Conservation (phyloP, 2,888 invertebrate species). For the Chirona hameri region DNA sequence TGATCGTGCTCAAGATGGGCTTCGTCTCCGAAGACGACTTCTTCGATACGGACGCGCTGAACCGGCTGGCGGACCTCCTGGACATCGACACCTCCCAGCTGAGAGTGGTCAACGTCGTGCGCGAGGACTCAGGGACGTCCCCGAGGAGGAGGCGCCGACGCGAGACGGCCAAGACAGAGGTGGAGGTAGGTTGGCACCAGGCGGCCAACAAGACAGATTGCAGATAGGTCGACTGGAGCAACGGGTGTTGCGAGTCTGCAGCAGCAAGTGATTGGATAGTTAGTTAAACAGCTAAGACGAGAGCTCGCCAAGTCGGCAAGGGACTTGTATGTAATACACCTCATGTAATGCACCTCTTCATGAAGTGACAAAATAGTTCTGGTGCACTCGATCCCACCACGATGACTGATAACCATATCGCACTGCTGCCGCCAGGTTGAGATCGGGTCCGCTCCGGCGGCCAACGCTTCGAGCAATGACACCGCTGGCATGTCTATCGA, state of each 20-base stretch:
- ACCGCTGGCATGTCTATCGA: background rate
- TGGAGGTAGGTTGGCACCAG: conserved; percentile 1
- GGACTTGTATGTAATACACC: too few species aligned
- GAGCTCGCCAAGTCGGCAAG: too few species aligned
- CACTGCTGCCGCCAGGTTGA: background rate
- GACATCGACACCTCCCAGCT: conserved; percentile 33
- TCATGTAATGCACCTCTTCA: too few species aligned
- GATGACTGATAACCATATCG: too few species aligned
- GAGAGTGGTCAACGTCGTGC: conserved; percentile 34
- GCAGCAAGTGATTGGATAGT: too few species aligned
- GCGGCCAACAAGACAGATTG: background rate
- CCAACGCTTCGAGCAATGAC: background rate
- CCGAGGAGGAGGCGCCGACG: background rate
- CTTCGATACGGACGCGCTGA: conserved; percentile 31
- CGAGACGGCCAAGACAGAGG: background rate
- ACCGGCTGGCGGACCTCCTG: conserved; percentile 35
- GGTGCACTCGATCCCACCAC: too few species aligned
- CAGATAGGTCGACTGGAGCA: background rate
- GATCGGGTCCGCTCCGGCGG: background rate
- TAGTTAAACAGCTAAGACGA: too few species aligned
- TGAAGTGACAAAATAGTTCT: too few species aligned
- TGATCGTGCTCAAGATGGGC: conserved; percentile 35
- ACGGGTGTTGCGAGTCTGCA: too few species aligned
- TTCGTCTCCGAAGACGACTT: conserved; percentile 34
- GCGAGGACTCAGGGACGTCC: conserved; percentile 28